Conservation (phyloP, 2,888 invertebrate species). For the Smittia aterrima region DNA sequence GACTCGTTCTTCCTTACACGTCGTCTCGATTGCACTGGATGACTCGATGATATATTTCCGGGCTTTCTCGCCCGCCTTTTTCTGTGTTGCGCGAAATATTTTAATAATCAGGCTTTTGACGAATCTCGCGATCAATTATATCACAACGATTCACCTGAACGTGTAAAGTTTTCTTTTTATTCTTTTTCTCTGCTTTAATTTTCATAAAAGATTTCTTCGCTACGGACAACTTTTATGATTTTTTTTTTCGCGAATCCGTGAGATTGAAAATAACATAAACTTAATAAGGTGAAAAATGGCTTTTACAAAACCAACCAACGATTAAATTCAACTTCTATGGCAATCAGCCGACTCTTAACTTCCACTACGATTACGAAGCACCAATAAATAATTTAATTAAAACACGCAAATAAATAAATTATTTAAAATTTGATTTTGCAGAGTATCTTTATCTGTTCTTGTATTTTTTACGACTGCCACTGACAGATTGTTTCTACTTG, state of each 20-base stretch:
- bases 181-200: constrained; percentile 12
- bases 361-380: constrained; percentile 33
- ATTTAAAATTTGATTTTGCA: constrained; percentile 20
- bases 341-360: constrained; percentile 35
- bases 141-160: constrained; percentile 10
- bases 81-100: background rate
- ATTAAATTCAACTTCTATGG: constrained; percentile 29
- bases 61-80: constrained; percentile 23
- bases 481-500: constrained; percentile 33
- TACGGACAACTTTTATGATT: background rate
- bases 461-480: constrained; percentile 40
- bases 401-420: constrained; percentile 42
- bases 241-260: constrained; percentile 35
- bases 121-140: constrained; percentile 10
- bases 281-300: constrained; percentile 40
- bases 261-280: constrained; percentile 38
- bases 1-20: background rate
- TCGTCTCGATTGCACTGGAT: constrained; percentile 21
- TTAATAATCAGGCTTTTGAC: background rate
- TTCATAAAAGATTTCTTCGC: constrained; percentile 32
- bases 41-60: constrained; percentile 39
- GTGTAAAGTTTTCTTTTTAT: background rate
- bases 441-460: constrained; percentile 40
- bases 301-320: constrained; percentile 37
- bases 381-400: constrained; percentile 41